Base-by-base conservation (phyloP, 1,140 invertebrate species). In the Acromyrmex charruanus region DNA sequence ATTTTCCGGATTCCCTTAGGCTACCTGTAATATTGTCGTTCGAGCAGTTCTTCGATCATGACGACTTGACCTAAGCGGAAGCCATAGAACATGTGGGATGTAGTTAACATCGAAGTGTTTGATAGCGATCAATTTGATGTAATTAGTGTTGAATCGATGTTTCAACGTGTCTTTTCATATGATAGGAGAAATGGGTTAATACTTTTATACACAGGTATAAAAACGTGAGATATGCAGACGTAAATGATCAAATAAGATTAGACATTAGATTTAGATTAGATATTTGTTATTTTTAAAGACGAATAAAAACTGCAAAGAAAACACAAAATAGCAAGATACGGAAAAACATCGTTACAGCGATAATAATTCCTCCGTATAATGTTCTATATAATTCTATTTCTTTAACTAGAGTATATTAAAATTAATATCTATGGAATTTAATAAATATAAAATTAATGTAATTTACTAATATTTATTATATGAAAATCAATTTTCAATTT, bases 1-100 rank as follows among this genome's bases (percentile, higher is more conserved):
- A 66, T 86, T 89, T 63, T 55, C 71, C 66, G 71, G 55, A 55
- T 28, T 66, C 55, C 39, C 39, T 21, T 31, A 18, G 35, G 7
- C 1, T 44, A 44, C 39, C 39, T 44, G 10, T 44, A 44, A 44
- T 44, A 55, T n/a, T 58, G 65, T 58, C 31, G 16, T 35, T 66
- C 49, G 28, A 9, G 44, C 9, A 35, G 18, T 65, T 66, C 3
- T 77, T 49, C 28, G 66, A 79, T 39, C 28, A 25, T 14, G 10
- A 77, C 58, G 74, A 58, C 55, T 31, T 61, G 35, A 16, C 16
- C 44, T 12, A 71, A 71, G 44, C 44, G 39, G 31, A 39, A 75
- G 3, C n/a, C 31, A 12, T 59, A 51, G 14, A 55, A n/a, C 4
- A n/a, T 4, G 14, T 4, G 9, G 16, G 18, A 31, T 18, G 3